A percentile compares a stretch with the other conserved stretches of the same genome.
phyloP scores from a whole-genome alignment of 2,888 invertebrate species.

The Scaptomyza cyrtandrae region DNA sequence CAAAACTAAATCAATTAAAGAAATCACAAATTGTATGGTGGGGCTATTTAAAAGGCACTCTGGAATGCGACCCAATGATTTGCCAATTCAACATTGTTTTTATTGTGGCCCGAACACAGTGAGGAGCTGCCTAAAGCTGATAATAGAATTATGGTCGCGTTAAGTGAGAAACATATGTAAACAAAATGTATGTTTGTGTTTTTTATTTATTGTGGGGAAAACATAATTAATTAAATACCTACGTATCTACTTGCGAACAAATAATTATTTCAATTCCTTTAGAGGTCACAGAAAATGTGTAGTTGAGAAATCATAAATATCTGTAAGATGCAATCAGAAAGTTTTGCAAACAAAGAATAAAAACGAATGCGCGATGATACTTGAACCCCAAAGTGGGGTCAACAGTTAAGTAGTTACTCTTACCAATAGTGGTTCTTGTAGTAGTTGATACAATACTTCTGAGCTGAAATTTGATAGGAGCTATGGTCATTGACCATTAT shows the following conservation, averaged over 20 bases:
- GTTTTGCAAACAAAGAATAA: constrained; percentile 38
- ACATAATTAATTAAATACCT: background rate
- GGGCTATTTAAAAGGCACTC: constrained; percentile 48
- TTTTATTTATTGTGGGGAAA: constrained; percentile 17
- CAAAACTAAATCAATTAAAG: constrained; percentile 24
- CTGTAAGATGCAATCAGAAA: constrained; percentile 10
- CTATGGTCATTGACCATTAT: constrained; percentile 27
- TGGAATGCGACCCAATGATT: constrained; percentile 53
- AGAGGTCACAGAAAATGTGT: constrained; percentile 11
- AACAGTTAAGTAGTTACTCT: constrained; percentile 29
- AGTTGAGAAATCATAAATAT: constrained; percentile 2
- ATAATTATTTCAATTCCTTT: constrained; percentile 21
- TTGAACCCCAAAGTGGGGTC: constrained; percentile 38
- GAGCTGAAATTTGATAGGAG: constrained; percentile 19
- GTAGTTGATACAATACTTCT: background rate
- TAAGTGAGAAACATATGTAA: constrained; percentile 45
- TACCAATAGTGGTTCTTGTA: constrained; percentile 9
- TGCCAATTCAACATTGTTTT: constrained; percentile 35
- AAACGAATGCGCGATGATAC: constrained; percentile 20
- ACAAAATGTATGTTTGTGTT: constrained; percentile 1
- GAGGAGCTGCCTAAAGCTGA: constrained; percentile 33
- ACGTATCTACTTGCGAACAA: constrained; percentile 8
- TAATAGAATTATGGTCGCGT: constrained; percentile 52
- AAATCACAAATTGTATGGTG: constrained; percentile 34
- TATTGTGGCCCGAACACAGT: constrained; percentile 29